phyloP scores from a whole-genome alignment of 2,888 invertebrate genomes.

The Apodemia hepburni region DNA sequence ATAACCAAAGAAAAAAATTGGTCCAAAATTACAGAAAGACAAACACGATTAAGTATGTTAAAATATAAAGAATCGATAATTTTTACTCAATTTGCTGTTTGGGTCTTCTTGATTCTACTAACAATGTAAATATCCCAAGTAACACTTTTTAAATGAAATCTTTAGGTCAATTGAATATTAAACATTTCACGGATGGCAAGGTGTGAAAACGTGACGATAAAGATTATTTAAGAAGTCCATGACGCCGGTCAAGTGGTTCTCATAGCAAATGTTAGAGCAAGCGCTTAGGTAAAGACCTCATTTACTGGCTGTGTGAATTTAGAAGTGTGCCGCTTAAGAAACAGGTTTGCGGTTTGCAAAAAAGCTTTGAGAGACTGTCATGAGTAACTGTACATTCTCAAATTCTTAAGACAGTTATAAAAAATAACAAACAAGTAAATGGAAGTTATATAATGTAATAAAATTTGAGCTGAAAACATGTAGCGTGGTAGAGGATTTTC shows the following conservation, averaged over 20 bases:
- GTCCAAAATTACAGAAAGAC: no score
- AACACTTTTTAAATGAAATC: no score
- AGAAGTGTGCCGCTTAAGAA: constrained; percentile 33
- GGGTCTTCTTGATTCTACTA: no score
- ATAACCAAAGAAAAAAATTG: no score
- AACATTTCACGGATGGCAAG: no score
- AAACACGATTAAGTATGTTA: no score
- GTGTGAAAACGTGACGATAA: neutral
- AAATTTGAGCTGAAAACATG: neutral
- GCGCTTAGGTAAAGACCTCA: constrained; percentile 17
- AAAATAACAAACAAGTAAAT: constrained; percentile 2
- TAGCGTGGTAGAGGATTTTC: neutral
- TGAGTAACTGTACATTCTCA: constrained; percentile 16
- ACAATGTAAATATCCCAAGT: no score
- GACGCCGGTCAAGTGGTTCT: constrained; percentile 3
- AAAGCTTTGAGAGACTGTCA: constrained; percentile 34
- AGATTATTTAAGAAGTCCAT: constrained; percentile 8
- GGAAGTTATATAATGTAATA: neutral
- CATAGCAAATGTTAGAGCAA: constrained; percentile 1
- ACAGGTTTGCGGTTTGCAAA: constrained; percentile 50
- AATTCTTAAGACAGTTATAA: constrained; percentile 8
- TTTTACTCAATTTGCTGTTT: no score
- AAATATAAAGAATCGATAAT: no score
- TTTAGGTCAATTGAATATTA: no score
- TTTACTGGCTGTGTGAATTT: constrained; percentile 33